A percentile compares a stretch with the other conserved stretches of the same genome.
phyloP scores from a whole-genome alignment of 2,888 invertebrate genomes.

The Macropis europaea region DNA sequence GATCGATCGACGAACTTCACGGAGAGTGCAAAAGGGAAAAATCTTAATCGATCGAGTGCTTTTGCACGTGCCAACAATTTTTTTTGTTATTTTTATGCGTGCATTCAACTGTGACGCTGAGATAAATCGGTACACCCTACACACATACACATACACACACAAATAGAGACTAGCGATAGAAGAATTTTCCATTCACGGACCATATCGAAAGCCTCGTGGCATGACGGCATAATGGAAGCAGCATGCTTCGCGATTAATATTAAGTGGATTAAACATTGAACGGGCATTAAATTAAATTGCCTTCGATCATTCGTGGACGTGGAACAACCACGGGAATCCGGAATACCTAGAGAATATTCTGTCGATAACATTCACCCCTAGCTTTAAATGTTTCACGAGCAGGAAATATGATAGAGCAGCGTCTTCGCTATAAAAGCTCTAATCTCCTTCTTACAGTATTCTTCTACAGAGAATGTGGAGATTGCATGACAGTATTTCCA shows the following conservation, averaged over 20 bases:
- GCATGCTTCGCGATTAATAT: constrained; percentile 35
- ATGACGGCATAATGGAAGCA: constrained; percentile 8
- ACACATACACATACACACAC: background rate
- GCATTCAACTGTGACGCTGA: constrained; percentile 9
- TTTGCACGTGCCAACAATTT: constrained; percentile 6
- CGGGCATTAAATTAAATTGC: constrained; percentile 42
- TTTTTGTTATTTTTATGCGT: constrained; percentile 13
- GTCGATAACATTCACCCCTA: background rate
- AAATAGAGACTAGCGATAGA: no score
- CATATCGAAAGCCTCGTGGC: constrained; percentile 23
- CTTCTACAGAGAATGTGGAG: no score
- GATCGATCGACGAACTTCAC: background rate
- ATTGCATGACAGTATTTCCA: no score
- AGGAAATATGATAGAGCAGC: background rate
- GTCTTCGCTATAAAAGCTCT: background rate
- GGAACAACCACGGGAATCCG: background rate
- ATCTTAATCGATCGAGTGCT: background rate
- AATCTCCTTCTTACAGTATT: no score
- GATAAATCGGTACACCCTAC: constrained; percentile 34
- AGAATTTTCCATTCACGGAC: constrained; percentile 36
- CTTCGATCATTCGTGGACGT: constrained; percentile 26
- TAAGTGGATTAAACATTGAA: constrained; percentile 43
- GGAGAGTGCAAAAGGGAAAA: background rate
- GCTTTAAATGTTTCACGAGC: constrained; percentile 16
- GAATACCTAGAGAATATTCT: constrained; percentile 3